Percentiles rank a stretch among this genome's conserved stretches.
These are phyloP conservation scores for Silurus aristotelis DNA, from an alignment of 2,797 vertebrate genomes.

Conservation along the genomic window DNA sequence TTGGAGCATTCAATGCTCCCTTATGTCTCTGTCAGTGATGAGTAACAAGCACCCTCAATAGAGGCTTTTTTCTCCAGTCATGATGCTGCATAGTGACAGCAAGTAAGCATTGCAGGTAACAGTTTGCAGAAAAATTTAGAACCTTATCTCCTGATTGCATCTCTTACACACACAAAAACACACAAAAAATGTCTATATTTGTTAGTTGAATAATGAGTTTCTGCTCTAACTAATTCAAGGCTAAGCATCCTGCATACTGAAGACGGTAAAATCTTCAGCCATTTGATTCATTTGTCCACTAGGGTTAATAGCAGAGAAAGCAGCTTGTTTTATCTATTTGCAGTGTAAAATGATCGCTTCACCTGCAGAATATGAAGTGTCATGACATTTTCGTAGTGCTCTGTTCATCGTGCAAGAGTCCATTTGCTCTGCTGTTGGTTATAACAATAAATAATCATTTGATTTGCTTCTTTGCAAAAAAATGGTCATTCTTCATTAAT, in stretches of 20 bases:
- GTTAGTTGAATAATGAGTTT: neutral
- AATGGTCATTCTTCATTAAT: neutral
- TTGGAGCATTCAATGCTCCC: constrained; percentile 11
- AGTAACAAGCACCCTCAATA: constrained; percentile 17
- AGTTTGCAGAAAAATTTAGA: neutral
- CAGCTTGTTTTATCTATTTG: neutral
- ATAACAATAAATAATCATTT: neutral
- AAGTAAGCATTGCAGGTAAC: neutral
- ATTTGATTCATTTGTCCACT: constrained; percentile 12
- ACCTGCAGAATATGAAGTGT: neutral
- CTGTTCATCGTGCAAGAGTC: neutral
- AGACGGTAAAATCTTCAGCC: neutral
- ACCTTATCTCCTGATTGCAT: neutral
- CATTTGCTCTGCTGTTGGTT: neutral
- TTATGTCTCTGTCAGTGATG: constrained; percentile 18
- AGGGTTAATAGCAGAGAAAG: neutral
- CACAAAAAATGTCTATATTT: neutral
- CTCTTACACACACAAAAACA: neutral
- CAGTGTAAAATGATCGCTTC: neutral
- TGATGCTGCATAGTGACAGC: constrained; percentile 4
- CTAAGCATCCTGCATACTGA: constrained; percentile 2
- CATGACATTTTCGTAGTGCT: neutral
- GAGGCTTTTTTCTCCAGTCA: neutral
- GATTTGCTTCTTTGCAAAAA: neutral
- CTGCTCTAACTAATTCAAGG: neutral